These are phyloP conservation scores for Aurelia aurita DNA, from an alignment of 30 jellyfish, hydroid and myxozoan genomes.

Conservation along the genomic window DNA sequence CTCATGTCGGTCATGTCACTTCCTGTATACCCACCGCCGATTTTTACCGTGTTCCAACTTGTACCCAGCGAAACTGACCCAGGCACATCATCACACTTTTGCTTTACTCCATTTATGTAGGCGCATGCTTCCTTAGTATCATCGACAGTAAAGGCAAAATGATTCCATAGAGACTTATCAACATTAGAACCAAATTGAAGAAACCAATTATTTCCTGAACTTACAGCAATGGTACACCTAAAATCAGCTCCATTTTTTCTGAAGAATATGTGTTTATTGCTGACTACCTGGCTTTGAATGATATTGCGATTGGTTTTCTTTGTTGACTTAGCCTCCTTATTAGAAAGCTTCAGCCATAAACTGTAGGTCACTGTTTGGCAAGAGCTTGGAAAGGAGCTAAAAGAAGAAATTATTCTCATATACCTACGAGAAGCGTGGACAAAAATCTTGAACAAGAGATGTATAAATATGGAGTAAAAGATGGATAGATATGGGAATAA, in stretches of 20 bases:
- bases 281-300: neutral
- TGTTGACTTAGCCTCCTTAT: slow-evolving; percentile 5
- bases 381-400: neutral
- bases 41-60: no score
- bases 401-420: neutral
- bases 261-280: neutral
- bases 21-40: no score
- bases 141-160: slow-evolving; percentile 26
- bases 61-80: neutral
- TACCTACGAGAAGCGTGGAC: no score
- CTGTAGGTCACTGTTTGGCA: slow-evolving; percentile 29
- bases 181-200: neutral
- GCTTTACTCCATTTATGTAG: slow-evolving; percentile 36
- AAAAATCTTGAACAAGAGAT: no score
- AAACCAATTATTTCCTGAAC: slow-evolving; percentile 5
- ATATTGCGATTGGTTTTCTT: neutral
- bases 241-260: neutral
- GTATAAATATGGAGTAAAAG: no score
- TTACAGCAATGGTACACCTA: neutral
- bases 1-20: neutral
- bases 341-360: slow-evolving; percentile 14
- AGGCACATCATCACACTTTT: slow-evolving; percentile 5
- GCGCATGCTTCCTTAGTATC: slow-evolving; percentile 18
- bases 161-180: slow-evolving; percentile 26
- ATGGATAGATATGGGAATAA: no score